phyloP scores from a whole-genome alignment of 2,113 vertebrate species.

The Silurus asotus region DNA sequence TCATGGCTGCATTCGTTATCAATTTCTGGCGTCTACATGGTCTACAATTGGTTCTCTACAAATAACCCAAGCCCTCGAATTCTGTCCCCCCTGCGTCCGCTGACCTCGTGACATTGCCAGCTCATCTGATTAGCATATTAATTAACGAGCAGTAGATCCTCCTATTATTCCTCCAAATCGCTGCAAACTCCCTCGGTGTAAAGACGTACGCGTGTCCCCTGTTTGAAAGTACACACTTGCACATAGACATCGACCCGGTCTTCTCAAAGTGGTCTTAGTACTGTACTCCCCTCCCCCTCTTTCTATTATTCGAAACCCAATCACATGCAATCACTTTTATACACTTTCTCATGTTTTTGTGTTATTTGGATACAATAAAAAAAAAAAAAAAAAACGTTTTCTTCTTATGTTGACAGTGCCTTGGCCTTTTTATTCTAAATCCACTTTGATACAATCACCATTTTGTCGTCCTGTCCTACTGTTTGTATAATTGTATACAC shows the following conservation, averaged over 20 bases:
- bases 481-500: slow-evolving; percentile 64
- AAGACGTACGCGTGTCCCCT: neutral
- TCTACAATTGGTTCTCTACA: too few species aligned
- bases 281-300: slow-evolving; percentile 52
- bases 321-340: slow-evolving; percentile 59
- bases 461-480: slow-evolving; percentile 67
- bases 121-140: too few species aligned
- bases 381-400: neutral
- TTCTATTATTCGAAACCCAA: slow-evolving; percentile 43
- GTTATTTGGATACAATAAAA: slow-evolving; percentile 36
- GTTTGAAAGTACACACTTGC: slow-evolving; percentile 11
- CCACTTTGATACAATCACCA: slow-evolving; percentile 56
- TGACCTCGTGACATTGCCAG: too few species aligned
- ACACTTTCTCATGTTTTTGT: slow-evolving; percentile 32
- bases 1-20: neutral
- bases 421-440: slow-evolving; percentile 59
- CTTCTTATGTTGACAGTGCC: slow-evolving; percentile 71
- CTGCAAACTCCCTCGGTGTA: slow-evolving; percentile 23
- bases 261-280: slow-evolving; percentile 47
- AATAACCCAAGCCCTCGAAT: too few species aligned
- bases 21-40: neutral
- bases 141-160: slow-evolving; percentile 7
- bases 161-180: neutral
- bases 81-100: too few species aligned
- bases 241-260: slow-evolving; percentile 33